Base-by-base conservation (phyloP, 2,797 vertebrate genomes). In the Anguilla megastoma region DNA sequence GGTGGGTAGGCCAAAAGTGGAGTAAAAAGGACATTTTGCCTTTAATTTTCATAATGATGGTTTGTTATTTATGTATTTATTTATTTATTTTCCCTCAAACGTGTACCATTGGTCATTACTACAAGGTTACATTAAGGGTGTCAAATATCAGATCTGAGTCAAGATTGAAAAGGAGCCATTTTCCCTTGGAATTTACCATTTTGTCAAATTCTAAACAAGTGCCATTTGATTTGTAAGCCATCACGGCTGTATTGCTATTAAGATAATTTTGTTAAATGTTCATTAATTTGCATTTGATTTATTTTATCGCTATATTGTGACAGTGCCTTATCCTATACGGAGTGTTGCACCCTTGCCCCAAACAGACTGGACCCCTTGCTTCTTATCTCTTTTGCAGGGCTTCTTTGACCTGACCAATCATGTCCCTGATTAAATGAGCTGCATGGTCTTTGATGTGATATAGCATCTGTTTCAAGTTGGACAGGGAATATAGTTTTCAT, bases 331-430 rank as follows among this genome's bases (percentile, higher is more conserved):
- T 9, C 24, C 21, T 50, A 52, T 27, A 58, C 0, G 54, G 74
- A 87, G 71, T 74, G 80, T 41, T 36, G 56, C 21, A 41, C 1
- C 50, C 71, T 71, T 86, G 7, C 66, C n/a, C 66, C 21, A 86
- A 45, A 84, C 82, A 48, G 16, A 18, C 82, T 9, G 12, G 54
- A 0, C 50, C 82, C 30, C 85, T 85, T 14, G n/a, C 41, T 66
- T 69, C 58, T 50, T 33, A 86, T 48, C 84, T 85, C 84, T 8
- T 18, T 66, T 6, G 8, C 85, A 45, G 60, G 56, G 58, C 36
- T 86, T 94, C 93, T 94, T 95, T 93, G 92, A 91, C 90, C 92
- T 95, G 94, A 94, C 94, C 95, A 95, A 94, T 95, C 91, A 90
- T 93, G 92, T 94, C 91, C 93, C 36, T 90, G 91, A 93, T 95